Conservation (phyloP, 2,113 vertebrate species). For the Candoia aspera region DNA sequence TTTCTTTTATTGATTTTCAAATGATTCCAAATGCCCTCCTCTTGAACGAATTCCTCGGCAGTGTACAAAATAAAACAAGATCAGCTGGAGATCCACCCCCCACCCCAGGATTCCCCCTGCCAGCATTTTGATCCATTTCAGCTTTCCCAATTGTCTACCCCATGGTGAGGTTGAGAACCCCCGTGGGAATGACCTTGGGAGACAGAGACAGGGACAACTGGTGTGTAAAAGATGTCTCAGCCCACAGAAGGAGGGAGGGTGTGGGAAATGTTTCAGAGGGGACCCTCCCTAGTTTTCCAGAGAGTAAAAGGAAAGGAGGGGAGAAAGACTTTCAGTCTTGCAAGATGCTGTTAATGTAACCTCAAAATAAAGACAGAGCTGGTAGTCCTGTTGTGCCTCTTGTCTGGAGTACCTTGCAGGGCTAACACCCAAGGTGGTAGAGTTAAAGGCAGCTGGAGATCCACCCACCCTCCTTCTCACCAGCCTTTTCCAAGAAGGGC, state of each 20-base stretch:
- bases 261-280: background rate
- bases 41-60: too few relatives aligned
- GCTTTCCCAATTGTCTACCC: too few relatives aligned
- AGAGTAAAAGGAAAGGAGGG: too few relatives aligned
- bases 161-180: too few relatives aligned
- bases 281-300: background rate
- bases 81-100: too few relatives aligned
- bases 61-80: too few relatives aligned
- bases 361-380: background rate
- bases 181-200: background rate
- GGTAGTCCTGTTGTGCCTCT: background rate
- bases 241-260: background rate
- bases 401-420: background rate
- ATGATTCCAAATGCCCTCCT: too few relatives aligned
- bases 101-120: too few relatives aligned
- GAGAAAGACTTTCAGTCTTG: background rate
- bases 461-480: background rate
- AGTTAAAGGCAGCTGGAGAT: background rate
- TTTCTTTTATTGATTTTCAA: too few relatives aligned
- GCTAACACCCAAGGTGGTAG: background rate
- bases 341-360: background rate
- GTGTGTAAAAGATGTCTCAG: rapidly evolving
- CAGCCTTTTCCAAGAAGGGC: background rate
- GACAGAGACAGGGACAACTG: background rate
- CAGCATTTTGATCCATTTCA: too few relatives aligned